Conservation (phyloP, 2,113 vertebrate species). For the Phylloscopus trochiloides region DNA sequence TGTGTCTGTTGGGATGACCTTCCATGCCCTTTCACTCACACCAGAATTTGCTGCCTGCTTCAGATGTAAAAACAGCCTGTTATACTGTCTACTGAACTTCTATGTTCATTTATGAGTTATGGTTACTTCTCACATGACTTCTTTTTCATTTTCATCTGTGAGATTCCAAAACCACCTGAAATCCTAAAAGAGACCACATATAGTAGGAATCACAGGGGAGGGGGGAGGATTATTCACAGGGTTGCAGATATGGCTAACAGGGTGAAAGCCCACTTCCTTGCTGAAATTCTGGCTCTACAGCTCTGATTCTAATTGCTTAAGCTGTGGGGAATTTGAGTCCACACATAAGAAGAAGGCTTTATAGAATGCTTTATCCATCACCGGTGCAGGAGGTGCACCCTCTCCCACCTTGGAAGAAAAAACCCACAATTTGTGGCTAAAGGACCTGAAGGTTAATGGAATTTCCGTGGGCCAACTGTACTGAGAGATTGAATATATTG, state of each 20-base stretch:
- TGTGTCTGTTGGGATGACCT: not conserved
- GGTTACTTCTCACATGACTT: not conserved
- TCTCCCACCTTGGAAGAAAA: not conserved
- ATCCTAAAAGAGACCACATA: not conserved
- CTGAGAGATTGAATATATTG: not conserved
- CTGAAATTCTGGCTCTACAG: not conserved
- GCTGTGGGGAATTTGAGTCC: not conserved
- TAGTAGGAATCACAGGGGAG: not conserved
- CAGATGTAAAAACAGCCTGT: not conserved
- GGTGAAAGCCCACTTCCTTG: not conserved
- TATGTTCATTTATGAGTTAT: not conserved
- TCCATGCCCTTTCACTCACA: not conserved
- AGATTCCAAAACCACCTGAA: not conserved
- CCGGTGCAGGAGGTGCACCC: rapidly evolving
- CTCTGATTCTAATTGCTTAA: not conserved
- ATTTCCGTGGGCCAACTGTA: not conserved
- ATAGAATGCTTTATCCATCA: not conserved
- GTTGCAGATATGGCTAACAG: not conserved
- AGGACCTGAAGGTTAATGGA: not conserved
- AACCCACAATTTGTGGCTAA: not conserved
- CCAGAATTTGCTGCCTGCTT: not conserved
- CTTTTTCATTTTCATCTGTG: not conserved
- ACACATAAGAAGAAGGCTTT: not conserved
- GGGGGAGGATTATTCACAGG: not conserved
- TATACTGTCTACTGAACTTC: not conserved